Evolutionary conservation across 2,113 vertebrate genomes (phyloP), one percentile per base, ranked within the genome.

Genomic region (Entosphenus tridentatus): DNA sequence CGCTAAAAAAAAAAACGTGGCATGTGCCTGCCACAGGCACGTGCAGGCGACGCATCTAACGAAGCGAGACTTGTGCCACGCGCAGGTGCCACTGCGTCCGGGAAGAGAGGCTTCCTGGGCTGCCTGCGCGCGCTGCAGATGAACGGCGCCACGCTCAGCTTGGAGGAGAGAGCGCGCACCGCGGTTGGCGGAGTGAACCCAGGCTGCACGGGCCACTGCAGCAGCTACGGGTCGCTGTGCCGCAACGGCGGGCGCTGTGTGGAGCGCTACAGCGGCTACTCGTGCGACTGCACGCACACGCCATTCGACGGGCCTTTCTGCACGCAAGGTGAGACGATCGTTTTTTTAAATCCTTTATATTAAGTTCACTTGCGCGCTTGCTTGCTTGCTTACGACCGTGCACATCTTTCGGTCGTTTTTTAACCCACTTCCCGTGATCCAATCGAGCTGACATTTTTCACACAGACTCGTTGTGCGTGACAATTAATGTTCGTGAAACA

Each of bases 31-130:
- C 39, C 39, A 39, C 39, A 39, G 39, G 39, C 39, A 39, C 39
- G 39, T 7, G 39, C 39, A 39, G 39, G 39, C 39, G 39, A 39
- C 39, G 39, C 39, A 1, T 39, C 39, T 39, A 39, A 39, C 39
- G 39, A 5, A 5, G 39, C 39, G 39, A 39, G 39, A 39, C 39
- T 39, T 39, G 39, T 39, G 39, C 39, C 39, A 39, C 6, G 3
- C 39, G 39, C 71, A 95, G 89, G 91, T 72, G 89, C 88, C 17
- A 93, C 89, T 0, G 89, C 91, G 17, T 95, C 91, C 16, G 79
- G 88, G n/a, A 88, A 95, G 74, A 88, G 84, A 73, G 89, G 89
- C 67, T 96, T 95, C 72, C 75, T 87, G 69, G 91, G 91, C 2
- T 95, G 91, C 21, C 87, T 96, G 57, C 87, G 91, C 17, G 86